These are phyloP conservation scores for Hemicordylus capensis DNA, from an alignment of 2,113 vertebrate genomes.

Conservation along the genomic window DNA sequence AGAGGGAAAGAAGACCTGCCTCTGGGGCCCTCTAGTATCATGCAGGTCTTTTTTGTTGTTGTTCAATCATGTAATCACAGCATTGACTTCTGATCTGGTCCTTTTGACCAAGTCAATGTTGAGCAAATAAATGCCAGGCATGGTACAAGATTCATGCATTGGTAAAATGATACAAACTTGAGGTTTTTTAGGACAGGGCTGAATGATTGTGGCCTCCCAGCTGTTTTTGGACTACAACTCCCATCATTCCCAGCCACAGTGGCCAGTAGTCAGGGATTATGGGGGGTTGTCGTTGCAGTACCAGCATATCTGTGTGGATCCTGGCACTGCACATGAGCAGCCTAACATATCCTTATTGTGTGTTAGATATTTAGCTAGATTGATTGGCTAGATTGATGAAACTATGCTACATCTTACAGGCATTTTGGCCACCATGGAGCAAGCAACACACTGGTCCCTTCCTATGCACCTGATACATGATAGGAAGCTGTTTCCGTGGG, in stretches of 20 bases:
- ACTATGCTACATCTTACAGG: neutral
- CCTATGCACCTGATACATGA: neutral
- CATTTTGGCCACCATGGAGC: neutral
- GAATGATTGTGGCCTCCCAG: too few relatives aligned
- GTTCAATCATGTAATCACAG: neutral
- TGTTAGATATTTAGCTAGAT: neutral
- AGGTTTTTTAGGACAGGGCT: too few relatives aligned
- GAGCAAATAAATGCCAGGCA: neutral
- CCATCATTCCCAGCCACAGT: too few relatives aligned
- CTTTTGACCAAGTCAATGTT: too few relatives aligned
- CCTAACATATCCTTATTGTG: neutral
- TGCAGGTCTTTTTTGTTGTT: neutral
- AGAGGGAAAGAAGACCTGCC: neutral
- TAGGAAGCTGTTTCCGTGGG: neutral
- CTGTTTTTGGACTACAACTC: neutral
- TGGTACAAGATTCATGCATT: neutral
- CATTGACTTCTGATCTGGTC: neutral
- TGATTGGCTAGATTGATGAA: neutral
- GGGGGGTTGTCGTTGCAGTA: too few relatives aligned
- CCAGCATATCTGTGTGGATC: too few relatives aligned
- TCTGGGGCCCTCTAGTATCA: neutral
- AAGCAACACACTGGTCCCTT: neutral
- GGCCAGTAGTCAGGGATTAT: too few relatives aligned
- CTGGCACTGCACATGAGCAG: neutral
- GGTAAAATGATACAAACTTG: too few relatives aligned